A percentile compares a stretch with the other conserved stretches of the same genome.
Conservation (phyloP, 2,888 invertebrate species). For the Nudaria mundana region DNA sequence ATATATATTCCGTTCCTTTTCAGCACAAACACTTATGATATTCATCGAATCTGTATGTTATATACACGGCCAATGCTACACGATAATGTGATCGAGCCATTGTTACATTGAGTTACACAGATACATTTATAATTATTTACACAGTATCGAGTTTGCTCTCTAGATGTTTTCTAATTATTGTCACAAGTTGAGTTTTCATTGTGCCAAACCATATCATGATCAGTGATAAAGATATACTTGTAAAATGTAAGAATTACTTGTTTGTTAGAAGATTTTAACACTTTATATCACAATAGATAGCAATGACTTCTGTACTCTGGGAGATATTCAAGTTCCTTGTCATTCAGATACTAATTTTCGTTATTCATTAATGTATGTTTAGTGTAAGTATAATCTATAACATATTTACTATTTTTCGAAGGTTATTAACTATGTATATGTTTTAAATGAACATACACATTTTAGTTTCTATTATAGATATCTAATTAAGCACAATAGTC, state of each 20-base stretch:
- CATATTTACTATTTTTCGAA: slow-evolving; percentile 76
- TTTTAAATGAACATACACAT: slow-evolving; percentile 56
- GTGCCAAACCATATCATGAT: slow-evolving; percentile 74
- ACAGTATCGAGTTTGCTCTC: slow-evolving; percentile 42
- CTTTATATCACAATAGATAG: slow-evolving; percentile 35
- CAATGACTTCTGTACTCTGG: slow-evolving; percentile 44
- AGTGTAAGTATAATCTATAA: slow-evolving; percentile 59
- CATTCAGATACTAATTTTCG: slow-evolving; percentile 49
- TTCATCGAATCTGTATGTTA: slow-evolving; percentile 14
- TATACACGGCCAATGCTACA: slow-evolving; percentile 23
- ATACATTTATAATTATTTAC: slow-evolving; percentile 20
- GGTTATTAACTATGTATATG: slow-evolving; percentile 62
- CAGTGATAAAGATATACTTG: slow-evolving; percentile 59
- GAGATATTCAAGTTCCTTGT: slow-evolving; percentile 66
- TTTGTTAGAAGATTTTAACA: slow-evolving; percentile 36
- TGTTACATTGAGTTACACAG: slow-evolving; percentile 37
- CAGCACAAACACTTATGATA: slow-evolving; percentile 29
- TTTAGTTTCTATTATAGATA: slow-evolving; percentile 51
- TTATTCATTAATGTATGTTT: slow-evolving; percentile 53
- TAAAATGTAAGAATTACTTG: slow-evolving; percentile 37
- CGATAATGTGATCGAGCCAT: slow-evolving; percentile 48
- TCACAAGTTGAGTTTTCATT: slow-evolving; percentile 47
- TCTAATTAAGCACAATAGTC: slow-evolving; percentile 71
- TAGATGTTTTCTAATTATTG: slow-evolving; percentile 37
- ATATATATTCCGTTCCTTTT: slow-evolving; percentile 23